phyloP scores from a whole-genome alignment of 2,888 invertebrate genomes.

The Argyra leucocephala region DNA sequence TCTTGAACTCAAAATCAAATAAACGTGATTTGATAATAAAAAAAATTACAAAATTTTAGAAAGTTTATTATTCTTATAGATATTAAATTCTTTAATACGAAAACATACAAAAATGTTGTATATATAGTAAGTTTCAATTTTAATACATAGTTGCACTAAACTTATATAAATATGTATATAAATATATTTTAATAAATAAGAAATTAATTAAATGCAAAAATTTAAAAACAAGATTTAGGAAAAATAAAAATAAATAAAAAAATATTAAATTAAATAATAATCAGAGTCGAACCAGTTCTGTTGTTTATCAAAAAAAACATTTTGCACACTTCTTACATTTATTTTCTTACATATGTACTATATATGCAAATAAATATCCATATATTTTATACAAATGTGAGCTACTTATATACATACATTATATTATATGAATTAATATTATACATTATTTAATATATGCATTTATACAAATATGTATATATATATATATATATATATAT shows the following conservation, averaged over 20 bases:
- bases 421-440: too few relatives aligned
- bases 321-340: neutral
- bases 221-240: neutral
- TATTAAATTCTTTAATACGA: too few relatives aligned
- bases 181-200: neutral
- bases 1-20: too few relatives aligned
- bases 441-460: neutral
- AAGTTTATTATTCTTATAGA: too few relatives aligned
- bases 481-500: neutral
- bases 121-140: too few relatives aligned
- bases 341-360: neutral
- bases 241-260: neutral
- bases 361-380: neutral
- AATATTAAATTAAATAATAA: neutral
- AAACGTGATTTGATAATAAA: too few relatives aligned
- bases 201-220: conserved; percentile 2
- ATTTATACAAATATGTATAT: neutral
- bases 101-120: too few relatives aligned
- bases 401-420: too few relatives aligned
- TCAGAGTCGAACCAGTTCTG: neutral
- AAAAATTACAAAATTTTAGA: too few relatives aligned
- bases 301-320: neutral
- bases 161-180: too few relatives aligned
- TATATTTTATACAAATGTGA: too few relatives aligned
- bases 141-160: too few relatives aligned